phyloP scores from a whole-genome alignment of 1,140 invertebrate genomes.

The Rhagoletis zephyria region DNA sequence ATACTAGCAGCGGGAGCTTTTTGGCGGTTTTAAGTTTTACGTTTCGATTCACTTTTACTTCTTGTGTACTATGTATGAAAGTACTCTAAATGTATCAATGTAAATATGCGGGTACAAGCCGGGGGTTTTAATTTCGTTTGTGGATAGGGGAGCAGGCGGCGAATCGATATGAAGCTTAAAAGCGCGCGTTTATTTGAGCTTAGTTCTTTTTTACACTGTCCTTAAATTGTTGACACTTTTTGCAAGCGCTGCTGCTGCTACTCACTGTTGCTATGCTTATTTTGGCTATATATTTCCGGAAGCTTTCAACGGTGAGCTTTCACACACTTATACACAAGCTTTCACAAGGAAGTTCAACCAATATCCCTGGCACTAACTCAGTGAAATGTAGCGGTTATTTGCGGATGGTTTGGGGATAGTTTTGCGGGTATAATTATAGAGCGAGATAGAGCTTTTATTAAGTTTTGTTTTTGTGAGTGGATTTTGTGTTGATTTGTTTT shows the following conservation, averaged over 20 bases:
- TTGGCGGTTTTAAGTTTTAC: neutral
- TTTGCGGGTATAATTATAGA: conserved; percentile 54
- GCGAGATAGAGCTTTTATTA: neutral
- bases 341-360: conserved; percentile 5
- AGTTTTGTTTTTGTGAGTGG: conserved; percentile 6
- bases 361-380: conserved; percentile 26
- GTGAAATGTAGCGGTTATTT: conserved; percentile 36
- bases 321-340: conserved; percentile 1
- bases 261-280: neutral
- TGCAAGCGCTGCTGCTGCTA: neutral
- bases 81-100: neutral
- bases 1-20: neutral
- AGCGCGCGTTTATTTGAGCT: neutral
- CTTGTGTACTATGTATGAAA: neutral
- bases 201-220: neutral
- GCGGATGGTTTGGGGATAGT: conserved; percentile 48
- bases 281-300: too few species aligned
- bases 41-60: neutral
- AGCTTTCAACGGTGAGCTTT: neutral
- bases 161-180: neutral
- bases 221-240: neutral
- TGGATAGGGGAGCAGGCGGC: neutral
- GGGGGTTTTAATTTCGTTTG: neutral
- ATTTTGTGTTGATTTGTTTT: conserved; percentile 1
- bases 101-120: neutral